Percentiles rank a stretch among this genome's conserved stretches.
phyloP scores from a whole-genome alignment of 1,140 invertebrate species.

The silkworm (Bombyx mori) region ASM3026992v2 NC_085117.1:18942501-18943000 shows the following conservation, averaged over 20 bases:
- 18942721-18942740: slow-evolving; percentile 29
- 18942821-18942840: slow-evolving; percentile 31
- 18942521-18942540: slow-evolving; percentile 21
- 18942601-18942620: slow-evolving; percentile 42
- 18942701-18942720: slow-evolving; percentile 17
- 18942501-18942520: slow-evolving; percentile 4
- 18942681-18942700: slow-evolving; percentile 11
- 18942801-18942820: slow-evolving; percentile 18
- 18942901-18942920: slow-evolving; percentile 60
- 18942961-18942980: slow-evolving; percentile 69
- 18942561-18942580: slow-evolving; percentile 42
- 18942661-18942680: too few species aligned
- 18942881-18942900: slow-evolving; percentile 58
- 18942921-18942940: slow-evolving; percentile 68
- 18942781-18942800: slow-evolving; percentile 18
- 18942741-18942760: slow-evolving; percentile 63
- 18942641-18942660: not conserved
- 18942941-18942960: slow-evolving; percentile 70
- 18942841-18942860: slow-evolving; percentile 25
- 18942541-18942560: slow-evolving; percentile 16
- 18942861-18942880: slow-evolving; percentile 48
- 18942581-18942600: slow-evolving; percentile 52
- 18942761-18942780: slow-evolving; percentile 55
- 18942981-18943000: slow-evolving; percentile 66
- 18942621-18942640: slow-evolving; percentile 10